Evolutionary conservation across 2,113 vertebrate species (phyloP).

Genomic region (Collichthys lucidus): DNA sequence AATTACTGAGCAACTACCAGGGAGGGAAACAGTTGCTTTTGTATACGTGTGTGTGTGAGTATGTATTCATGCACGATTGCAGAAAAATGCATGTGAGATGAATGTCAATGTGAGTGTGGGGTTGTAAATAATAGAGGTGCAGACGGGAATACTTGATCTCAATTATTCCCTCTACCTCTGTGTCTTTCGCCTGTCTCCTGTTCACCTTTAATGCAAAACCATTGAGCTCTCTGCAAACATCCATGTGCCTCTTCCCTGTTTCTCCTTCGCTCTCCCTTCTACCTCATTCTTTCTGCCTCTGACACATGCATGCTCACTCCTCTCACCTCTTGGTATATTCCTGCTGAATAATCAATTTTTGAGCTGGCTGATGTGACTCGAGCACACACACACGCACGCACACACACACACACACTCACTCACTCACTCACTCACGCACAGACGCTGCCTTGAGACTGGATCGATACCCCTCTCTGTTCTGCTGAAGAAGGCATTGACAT

Average conservation of each 20-base stretch:
- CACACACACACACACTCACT: slow-evolving; percentile 41
- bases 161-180: slow-evolving; percentile 64
- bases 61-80: slow-evolving; percentile 33
- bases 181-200: slow-evolving; percentile 45
- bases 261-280: slow-evolving; percentile 55
- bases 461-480: slow-evolving; percentile 84
- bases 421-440: slow-evolving; percentile 52
- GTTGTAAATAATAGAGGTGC: slow-evolving; percentile 65
- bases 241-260: slow-evolving; percentile 48
- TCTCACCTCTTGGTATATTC: slow-evolving; percentile 81
- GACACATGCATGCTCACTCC: slow-evolving; percentile 78
- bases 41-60: slow-evolving; percentile 8
- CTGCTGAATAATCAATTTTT: slow-evolving; percentile 84
- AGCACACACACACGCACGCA: slow-evolving; percentile 43
- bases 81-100: slow-evolving; percentile 56
- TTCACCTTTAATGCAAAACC: slow-evolving; percentile 60
- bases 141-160: slow-evolving; percentile 72
- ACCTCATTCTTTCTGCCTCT: slow-evolving; percentile 68
- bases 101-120: slow-evolving; percentile 52
- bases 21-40: slow-evolving; percentile 64
- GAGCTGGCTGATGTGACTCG: slow-evolving; percentile 78
- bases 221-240: slow-evolving; percentile 56
- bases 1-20: slow-evolving; percentile 76
- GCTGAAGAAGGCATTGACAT: slow-evolving; percentile 85
- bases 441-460: slow-evolving; percentile 82